Evolutionary conservation across 1,140 invertebrate genomes (phyloP).

Genomic region (Papilio dardanus): DNA sequence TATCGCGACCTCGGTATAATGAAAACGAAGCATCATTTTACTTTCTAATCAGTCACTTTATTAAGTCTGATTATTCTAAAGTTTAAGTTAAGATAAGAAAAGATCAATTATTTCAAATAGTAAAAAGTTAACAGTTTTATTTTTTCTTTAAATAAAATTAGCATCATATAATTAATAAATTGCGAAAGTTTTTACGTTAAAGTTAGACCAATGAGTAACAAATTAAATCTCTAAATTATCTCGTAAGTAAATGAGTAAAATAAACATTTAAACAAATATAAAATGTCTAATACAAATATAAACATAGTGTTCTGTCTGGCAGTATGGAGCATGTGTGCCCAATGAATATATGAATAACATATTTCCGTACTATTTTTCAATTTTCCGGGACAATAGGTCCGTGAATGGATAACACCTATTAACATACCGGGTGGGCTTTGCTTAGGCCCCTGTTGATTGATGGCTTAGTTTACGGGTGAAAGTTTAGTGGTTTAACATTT

Average conservation of each 20-base stretch:
- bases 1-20: too few species aligned
- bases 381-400: conserved; percentile 63
- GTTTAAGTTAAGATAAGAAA: too few species aligned
- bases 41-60: too few species aligned
- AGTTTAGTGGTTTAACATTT: conserved; percentile 16
- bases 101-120: too few species aligned
- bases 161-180: neutral
- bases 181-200: neutral
- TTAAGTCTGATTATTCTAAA: too few species aligned
- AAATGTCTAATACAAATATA: conserved; percentile 42
- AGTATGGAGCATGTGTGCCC: conserved; percentile 41
- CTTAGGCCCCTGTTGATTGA: conserved; percentile 40
- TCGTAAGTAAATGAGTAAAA: neutral
- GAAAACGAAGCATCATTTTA: too few species aligned
- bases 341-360: conserved; percentile 63
- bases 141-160: neutral
- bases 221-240: neutral
- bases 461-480: conserved; percentile 15
- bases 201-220: neutral
- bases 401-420: conserved; percentile 54
- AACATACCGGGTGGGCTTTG: conserved; percentile 40
- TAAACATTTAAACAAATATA: neutral
- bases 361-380: conserved; percentile 54
- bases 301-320: conserved; percentile 40
- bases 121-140: too few species aligned